phyloP scores from a whole-genome alignment of 2,113 vertebrate species.

The Paracanthobrama guichenoti region DNA sequence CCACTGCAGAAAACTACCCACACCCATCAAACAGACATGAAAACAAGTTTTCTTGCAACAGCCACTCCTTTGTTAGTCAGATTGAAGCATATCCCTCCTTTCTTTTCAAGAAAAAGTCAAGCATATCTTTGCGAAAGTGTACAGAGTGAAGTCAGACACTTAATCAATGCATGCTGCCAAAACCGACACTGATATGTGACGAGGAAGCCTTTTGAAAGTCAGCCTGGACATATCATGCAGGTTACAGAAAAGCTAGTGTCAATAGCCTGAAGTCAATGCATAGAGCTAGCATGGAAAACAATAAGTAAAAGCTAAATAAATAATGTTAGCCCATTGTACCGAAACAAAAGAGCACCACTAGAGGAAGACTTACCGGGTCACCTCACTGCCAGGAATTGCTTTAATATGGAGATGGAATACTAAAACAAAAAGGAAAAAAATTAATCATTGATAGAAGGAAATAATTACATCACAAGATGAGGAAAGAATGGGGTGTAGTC shows the following conservation, averaged over 20 bases:
- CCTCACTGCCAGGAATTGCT: neutral
- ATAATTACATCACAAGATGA: neutral
- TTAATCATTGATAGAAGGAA: neutral
- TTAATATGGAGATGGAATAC: conserved; percentile 59
- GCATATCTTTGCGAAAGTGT: neutral
- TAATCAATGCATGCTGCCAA: neutral
- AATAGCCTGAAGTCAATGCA: neutral
- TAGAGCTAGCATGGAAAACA: neutral
- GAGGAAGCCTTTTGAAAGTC: neutral
- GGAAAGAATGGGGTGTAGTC: conserved; percentile 16
- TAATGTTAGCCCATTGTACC: neutral
- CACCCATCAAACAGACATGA: conserved; percentile 23
- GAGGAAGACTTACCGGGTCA: conserved; percentile 43
- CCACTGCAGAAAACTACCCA: neutral
- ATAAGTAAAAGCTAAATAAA: neutral
- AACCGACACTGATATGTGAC: conserved; percentile 5
- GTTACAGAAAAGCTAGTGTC: conserved; percentile 9
- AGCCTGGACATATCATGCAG: neutral
- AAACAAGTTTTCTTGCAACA: conserved; percentile 23
- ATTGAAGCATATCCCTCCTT: neutral
- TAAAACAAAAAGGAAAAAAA: conserved; percentile 15
- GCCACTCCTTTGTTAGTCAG: conserved; percentile 23
- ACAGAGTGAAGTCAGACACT: neutral
- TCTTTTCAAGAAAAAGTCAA: conserved; percentile 20
- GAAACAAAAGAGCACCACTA: neutral